Conservation (phyloP, 2,888 invertebrate species). For the Diabrotica balteata region DNA sequence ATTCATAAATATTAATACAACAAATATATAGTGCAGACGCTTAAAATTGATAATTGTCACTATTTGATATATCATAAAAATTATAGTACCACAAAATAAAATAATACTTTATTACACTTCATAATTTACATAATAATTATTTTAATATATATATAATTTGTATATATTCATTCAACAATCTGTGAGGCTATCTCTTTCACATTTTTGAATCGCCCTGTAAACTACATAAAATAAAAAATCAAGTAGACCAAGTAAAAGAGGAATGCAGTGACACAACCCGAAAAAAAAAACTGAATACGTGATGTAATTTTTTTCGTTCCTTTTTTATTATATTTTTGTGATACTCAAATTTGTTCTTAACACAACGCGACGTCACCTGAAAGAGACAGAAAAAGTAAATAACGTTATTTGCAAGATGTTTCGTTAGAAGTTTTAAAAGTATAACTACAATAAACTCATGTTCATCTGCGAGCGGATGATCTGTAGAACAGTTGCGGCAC, state of each 20-base stretch:
- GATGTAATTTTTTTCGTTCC: conserved; percentile 22
- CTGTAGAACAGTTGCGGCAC: no score
- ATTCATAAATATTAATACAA: no score
- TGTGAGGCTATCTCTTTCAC: background rate
- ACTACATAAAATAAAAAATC: conserved; percentile 15
- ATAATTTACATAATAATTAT: background rate
- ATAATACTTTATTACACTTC: conserved; percentile 9
- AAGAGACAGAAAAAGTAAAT: conserved; percentile 15
- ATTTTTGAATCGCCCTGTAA: conserved; percentile 31
- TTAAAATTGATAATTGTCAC: no score
- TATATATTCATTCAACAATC: conserved; percentile 8
- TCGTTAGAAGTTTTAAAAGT: no score
- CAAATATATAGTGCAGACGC: no score
- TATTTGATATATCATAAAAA: no score
- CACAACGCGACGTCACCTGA: conserved; percentile 37
- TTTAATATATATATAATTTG: conserved; percentile 7
- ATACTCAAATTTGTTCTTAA: conserved; percentile 31
- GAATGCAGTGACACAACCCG: conserved; percentile 46
- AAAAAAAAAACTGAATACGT: conserved; percentile 25
- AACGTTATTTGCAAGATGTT: background rate
- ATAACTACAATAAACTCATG: no score
- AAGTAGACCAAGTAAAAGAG: conserved; percentile 36
- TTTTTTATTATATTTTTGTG: background rate
- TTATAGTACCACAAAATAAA: conserved; percentile 17
- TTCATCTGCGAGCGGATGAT: no score